Evolutionary conservation across 2,797 vertebrate species (phyloP), one percentile per base, ranked within the genome.

Genomic region (Micromesistius poutassou): DNA sequence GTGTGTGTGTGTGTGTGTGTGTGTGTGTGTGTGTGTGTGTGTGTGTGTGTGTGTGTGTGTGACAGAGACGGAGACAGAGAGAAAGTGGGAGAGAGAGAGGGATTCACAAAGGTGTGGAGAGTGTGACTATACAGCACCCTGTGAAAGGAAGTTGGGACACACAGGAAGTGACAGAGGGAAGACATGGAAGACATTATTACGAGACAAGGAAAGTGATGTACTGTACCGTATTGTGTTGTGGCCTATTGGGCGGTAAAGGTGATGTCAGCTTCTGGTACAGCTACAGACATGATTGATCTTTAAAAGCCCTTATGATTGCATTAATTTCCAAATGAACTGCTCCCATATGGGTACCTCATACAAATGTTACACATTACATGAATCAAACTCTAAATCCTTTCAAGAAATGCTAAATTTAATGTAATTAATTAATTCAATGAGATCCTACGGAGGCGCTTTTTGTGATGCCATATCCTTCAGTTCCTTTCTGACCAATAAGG

Each of bases 61-160:
- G 68, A 77, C 46, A 82, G 46, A 14, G 74, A n/a, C n/a, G n/a
- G n/a, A n/a, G n/a, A n/a, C 75, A 75, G 30, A 35, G 40, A 55
- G 28, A 35, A 8, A 33, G 74, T 19, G 36, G 40, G 38, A 46
- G 50, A 55, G 30, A n/a, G 74, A 66, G 50, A 62, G 30, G 36
- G 16, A 74, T n/a, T 31, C 5, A 66, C 31, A 50, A 46, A 68
- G 13, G 71, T 30, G 71, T 30, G 46, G 12, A 30, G n/a, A 38
- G 12, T n/a, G n/a, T 14, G 25, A 42, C 36, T 30, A 46, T n/a
- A 42, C 36, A 40, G 22, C 1, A 68, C 66, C 74, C 84, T 28
- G 8, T 66, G 62, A 66, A 66, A 28, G 62, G 62, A n/a, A 66
- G 62, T 9, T 28, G 62, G n/a, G 62, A 66, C 62, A 66, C 25